phyloP scores from a whole-genome alignment of 2,113 vertebrate genomes.

The Neotragus pygmaeus region DNA sequence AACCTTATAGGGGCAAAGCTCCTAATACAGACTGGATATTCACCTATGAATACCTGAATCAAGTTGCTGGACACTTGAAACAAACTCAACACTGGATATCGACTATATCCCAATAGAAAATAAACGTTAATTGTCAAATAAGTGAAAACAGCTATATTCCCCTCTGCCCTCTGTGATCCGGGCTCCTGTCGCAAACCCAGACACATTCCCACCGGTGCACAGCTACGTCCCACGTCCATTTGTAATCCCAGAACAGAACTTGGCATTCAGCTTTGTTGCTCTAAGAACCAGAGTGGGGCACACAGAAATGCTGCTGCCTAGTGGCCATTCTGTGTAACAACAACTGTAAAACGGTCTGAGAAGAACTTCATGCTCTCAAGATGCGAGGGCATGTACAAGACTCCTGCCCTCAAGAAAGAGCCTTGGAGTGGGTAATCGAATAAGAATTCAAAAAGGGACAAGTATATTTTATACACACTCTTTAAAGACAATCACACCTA shows the following conservation, averaged over 20 bases:
- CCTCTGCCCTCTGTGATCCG: neutral
- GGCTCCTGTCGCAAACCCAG: neutral
- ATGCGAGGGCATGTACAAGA: rapidly evolving
- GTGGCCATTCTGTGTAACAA: neutral
- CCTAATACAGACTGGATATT: neutral
- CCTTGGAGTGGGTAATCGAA: neutral
- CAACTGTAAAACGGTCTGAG: neutral
- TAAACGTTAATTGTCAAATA: neutral
- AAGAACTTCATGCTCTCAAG: neutral
- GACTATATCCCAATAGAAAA: neutral
- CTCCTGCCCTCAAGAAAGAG: neutral
- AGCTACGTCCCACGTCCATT: neutral
- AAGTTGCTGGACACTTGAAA: neutral
- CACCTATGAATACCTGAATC: neutral
- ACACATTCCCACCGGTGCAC: neutral
- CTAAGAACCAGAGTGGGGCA: neutral
- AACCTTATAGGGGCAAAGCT: neutral
- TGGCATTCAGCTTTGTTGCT: neutral
- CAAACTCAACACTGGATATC: neutral
- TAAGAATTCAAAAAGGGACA: neutral
- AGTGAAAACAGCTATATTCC: neutral
- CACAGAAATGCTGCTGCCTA: neutral
- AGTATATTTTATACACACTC: neutral
- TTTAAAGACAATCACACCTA: neutral
- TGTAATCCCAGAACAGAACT: neutral